Conservation (phyloP, 92 coral and sea anemone species). For the Bergia puertoricense region DNA sequence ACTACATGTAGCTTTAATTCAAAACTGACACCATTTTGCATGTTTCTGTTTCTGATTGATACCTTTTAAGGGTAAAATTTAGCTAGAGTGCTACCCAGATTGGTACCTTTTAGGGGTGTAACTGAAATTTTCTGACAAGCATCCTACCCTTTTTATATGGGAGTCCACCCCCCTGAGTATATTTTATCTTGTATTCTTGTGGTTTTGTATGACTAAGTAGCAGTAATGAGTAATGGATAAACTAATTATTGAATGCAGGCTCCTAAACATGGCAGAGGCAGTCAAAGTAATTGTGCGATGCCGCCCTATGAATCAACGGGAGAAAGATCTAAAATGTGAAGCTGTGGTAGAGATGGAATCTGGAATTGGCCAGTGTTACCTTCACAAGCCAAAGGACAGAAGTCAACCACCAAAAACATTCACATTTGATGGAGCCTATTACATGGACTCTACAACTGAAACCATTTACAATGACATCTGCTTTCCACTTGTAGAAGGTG, state of each 20-base stretch:
- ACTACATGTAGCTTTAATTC: no score
- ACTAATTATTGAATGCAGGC: neutral
- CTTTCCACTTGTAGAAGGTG: conserved; percentile 95
- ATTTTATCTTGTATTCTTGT: no score
- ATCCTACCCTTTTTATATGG: no score
- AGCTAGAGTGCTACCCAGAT: no score
- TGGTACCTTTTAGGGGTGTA: no score
- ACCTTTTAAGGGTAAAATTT: no score
- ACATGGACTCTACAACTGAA: conserved; percentile 90
- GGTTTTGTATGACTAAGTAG: no score
- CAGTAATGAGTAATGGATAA: neutral
- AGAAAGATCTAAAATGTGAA: conserved; percentile 91
- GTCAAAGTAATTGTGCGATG: conserved; percentile 98
- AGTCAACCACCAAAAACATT: conserved; percentile 88
- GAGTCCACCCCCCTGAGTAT: no score
- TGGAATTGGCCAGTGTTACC: conserved; percentile 81
- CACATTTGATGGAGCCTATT: conserved; percentile 97
- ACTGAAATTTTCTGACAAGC: no score
- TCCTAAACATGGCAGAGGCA: conserved; percentile 88
- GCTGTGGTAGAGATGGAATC: conserved; percentile 89
- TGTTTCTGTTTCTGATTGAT: no score
- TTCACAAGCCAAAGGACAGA: conserved; percentile 87
- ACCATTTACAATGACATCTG: conserved; percentile 96
- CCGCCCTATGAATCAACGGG: conserved; percentile 95
- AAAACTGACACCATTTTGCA: no score